Percentiles rank a stretch among this genome's conserved stretches.
phyloP scores from a whole-genome alignment of 2,888 invertebrate species.

The Panorpa germanica region DNA sequence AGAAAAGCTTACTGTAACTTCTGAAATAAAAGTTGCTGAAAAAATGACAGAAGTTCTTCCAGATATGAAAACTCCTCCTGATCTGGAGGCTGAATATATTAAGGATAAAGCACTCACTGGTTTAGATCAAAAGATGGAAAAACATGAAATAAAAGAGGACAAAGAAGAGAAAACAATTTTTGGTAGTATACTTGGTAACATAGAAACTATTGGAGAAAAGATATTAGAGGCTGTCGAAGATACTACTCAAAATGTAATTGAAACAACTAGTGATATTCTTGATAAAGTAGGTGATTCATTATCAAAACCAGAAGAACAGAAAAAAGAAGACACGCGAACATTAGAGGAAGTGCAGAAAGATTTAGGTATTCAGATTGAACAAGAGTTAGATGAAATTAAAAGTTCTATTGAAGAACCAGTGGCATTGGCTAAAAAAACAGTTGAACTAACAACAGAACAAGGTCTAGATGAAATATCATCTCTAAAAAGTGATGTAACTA shows the following conservation, averaged over 20 bases:
- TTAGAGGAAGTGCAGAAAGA: slow-evolving; percentile 7
- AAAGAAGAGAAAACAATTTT: slow-evolving; percentile 9
- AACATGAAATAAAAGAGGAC: slow-evolving; percentile 8
- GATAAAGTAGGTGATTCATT: slow-evolving; percentile 9
- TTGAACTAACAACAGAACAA: slow-evolving; percentile 9
- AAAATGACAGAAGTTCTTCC: slow-evolving; percentile 9
- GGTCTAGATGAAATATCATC: slow-evolving; percentile 9
- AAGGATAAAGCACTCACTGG: slow-evolving; percentile 9
- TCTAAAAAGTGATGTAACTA: slow-evolving; percentile 9
- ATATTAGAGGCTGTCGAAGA: slow-evolving; percentile 8
- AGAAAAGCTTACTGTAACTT: slow-evolving; percentile 7
- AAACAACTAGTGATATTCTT: not conserved
- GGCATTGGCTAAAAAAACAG: slow-evolving; percentile 8
- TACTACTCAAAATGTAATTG: slow-evolving; percentile 7
- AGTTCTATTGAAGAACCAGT: slow-evolving; percentile 6
- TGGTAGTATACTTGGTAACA: not conserved
- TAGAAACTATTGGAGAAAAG: not conserved
- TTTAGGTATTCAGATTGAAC: slow-evolving; percentile 6
- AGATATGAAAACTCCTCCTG: slow-evolving; percentile 7
- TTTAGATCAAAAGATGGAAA: slow-evolving; percentile 6
- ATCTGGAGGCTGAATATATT: slow-evolving; percentile 8
- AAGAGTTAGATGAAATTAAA: slow-evolving; percentile 5
- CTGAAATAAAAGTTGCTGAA: slow-evolving; percentile 8
- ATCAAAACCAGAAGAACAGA: slow-evolving; percentile 7
- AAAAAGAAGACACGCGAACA: slow-evolving; percentile 9